Base-by-base conservation (phyloP, 2,888 invertebrate genomes). In the Antheraea yamamai region DNA sequence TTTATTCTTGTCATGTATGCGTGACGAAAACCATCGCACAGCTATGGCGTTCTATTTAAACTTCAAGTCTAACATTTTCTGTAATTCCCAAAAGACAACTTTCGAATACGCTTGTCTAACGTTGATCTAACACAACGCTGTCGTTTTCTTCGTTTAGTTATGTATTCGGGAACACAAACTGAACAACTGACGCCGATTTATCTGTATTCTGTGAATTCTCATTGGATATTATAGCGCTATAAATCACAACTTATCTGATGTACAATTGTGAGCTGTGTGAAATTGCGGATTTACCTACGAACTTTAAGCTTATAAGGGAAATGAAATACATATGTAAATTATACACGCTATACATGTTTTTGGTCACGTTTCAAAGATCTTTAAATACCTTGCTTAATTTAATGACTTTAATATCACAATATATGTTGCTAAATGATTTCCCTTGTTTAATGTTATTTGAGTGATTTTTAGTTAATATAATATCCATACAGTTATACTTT, bases 181-280 rank as follows among this genome's bases (percentile, higher is more conserved):
- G 79, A 79, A 82, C 86, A 85, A 81, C 84, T 80, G 85, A 81
- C 82, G 76, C 78, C 79, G 81, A 85, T 85, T 82, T 85, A 85
- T 86, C 82, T 84, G 79, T 74, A 70, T 74, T 74, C 74, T 35
- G 68, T 35, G 68, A 74, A 74, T 74, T 70, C 74, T 68, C 74
- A 70, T 70, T 35, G 30, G 68, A 66, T 52, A 74, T 74, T 74
- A 70, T 35, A 52, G 35, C 52, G 75, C 58, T 72, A 64, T 75
- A 75, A 75, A 75, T 75, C 75, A 75, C 64, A 51, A 72, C 35
- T 72, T 75, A 75, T 75, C 75, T 75, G 30, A 61, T 66, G 61
- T 72, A 72, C 51, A 75, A 73, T 39, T 72, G 72, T 51, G 72
- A 64, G 72, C 64, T 61, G 61, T 73, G 52, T 64, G 72, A 75